Evolutionary conservation across 2,113 vertebrate genomes (phyloP), one percentile per base, ranked within the genome.

Genomic region (Megalops atlanticus): DNA sequence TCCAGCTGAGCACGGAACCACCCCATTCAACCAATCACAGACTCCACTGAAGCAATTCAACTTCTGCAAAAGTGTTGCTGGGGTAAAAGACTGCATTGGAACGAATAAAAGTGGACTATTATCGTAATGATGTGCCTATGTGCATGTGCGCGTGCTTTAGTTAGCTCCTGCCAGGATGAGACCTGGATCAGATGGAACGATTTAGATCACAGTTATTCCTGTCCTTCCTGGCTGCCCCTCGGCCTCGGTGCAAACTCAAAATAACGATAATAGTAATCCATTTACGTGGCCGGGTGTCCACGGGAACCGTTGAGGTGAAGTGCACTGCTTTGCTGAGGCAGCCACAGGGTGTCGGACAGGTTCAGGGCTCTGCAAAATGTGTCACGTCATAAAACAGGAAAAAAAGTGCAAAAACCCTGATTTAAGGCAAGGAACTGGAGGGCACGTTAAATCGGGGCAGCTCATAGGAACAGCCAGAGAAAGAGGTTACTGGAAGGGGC

Each of bases 281-380:
- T 21, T 58, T 64, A 11, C 18, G 12, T 14, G n/a, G 47, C 47
- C 18, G 47, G 58, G 3, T 64, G n/a, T 58, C 24, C 58, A 64
- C 24, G 24, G 7, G n/a, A 31, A 27, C 31, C n/a, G 12, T n/a
- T n/a, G 24, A 31, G 58, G 58, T 64, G 58, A 11, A 31, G 27
- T 64, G n/a, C 58, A 64, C 7, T 64, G 24, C 24, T 8, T 31
- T 64, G 10, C 58, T 24, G 5, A 27, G 8, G n/a, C 24, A 21
- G 68, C 43, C 68, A 16, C 21, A 12, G 68, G 78, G 41, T 18
- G n/a, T n/a, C n/a, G n/a, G n/a, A n/a, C n/a, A n/a, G n/a, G n/a
- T n/a, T n/a, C n/a, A n/a, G n/a, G n/a, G n/a, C 24, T n/a, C 78
- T 72, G n/a, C 43, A 47, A 70, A 71, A 72, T 49, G 38, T 72